phyloP scores from a whole-genome alignment of 23 tunicate species.

The Pegea sp. region DNA sequence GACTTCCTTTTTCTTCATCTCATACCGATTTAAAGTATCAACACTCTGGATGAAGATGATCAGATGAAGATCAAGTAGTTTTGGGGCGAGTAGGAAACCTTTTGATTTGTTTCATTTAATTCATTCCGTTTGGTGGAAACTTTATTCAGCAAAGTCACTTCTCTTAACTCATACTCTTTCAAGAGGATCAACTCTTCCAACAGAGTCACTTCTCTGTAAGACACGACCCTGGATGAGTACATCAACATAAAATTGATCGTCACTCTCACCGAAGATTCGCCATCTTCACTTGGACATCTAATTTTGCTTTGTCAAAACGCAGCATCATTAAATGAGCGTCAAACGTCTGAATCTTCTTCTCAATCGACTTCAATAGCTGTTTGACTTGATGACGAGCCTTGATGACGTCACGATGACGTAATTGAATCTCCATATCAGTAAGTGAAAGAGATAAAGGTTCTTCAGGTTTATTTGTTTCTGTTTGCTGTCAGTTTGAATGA shows the following conservation, averaged over 20 bases:
- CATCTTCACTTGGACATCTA: slow-evolving; percentile 80
- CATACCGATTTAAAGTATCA: slow-evolving; percentile 33
- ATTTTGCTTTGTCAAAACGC: slow-evolving; percentile 38
- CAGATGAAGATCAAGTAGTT: background rate
- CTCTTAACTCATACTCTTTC: slow-evolving; percentile 90
- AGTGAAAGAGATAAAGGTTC: too few relatives aligned
- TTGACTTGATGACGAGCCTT: slow-evolving; percentile 31
- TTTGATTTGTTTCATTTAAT: slow-evolving; percentile 43
- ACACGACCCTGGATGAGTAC: too few relatives aligned
- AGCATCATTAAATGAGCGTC: slow-evolving; percentile 76
- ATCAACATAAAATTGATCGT: background rate
- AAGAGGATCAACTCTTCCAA: slow-evolving; percentile 78
- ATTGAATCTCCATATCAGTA: slow-evolving; percentile 24
- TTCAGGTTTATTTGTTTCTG: too few relatives aligned
- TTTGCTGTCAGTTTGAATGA: background rate
- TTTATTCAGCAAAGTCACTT: slow-evolving; percentile 45
- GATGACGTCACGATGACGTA: slow-evolving; percentile 28
- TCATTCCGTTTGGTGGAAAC: slow-evolving; percentile 56
- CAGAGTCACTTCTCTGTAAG: slow-evolving; percentile 87
- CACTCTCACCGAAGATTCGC: slow-evolving; percentile 64
- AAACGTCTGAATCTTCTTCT: slow-evolving; percentile 39
- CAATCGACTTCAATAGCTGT: slow-evolving; percentile 27
- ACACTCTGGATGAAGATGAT: slow-evolving; percentile 12
- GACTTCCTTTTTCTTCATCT: slow-evolving; percentile 61
- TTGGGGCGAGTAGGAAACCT: slow-evolving; percentile 7